Base-by-base conservation (phyloP, 2,797 vertebrate species). In the Gymnodraco acuticeps region DNA sequence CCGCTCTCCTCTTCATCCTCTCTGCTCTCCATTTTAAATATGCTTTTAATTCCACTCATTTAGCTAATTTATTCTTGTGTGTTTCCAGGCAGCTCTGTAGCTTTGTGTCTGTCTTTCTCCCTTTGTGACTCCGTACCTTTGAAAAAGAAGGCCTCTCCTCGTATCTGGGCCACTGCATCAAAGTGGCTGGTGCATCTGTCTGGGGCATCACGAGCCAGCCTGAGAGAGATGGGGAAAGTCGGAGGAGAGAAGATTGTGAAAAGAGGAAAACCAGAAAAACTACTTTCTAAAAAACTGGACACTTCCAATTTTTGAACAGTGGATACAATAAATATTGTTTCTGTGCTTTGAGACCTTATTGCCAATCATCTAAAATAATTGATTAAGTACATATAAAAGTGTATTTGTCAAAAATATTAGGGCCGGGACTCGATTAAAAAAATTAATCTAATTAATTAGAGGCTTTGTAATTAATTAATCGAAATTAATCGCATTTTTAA, bases 131-230 rank as follows among this genome's bases (percentile, higher is more conserved):
- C 2, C 3, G 59, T 86, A 92, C 90, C 89, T 89, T 90, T 92
- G 70, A 92, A 93, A 90, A 99, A 99, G 94, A 99, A 99, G 61
- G 98, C 97, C 90, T 99, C 98, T 11, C 98, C 98, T 17, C 98
- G 95, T 92, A 99, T 99, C 93, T 99, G 98, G 81, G 98, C 97
- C 90, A 99, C 98, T 0, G 98, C 98, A 2, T 99, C 98, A 0
- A 93, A 93, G 83, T 90, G 83, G 83, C 91, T 89, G 82, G 80
- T 81, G 86, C 98, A 99, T 89, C 98, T 94, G 94, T 98, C 96
- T 5, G 97, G 98, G 67, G 93, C 84, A 0, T 98, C 98, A 62
- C 88, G 88, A 33, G 93, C 79, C 59, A 95, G 56, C 43, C 48
- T 27, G 48, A 60, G 43, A 52, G 59, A 78, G 56, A 63, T 63